Evolutionary conservation across 2,113 vertebrate species (phyloP).

Genomic region (Taxidea taxus): DNA sequence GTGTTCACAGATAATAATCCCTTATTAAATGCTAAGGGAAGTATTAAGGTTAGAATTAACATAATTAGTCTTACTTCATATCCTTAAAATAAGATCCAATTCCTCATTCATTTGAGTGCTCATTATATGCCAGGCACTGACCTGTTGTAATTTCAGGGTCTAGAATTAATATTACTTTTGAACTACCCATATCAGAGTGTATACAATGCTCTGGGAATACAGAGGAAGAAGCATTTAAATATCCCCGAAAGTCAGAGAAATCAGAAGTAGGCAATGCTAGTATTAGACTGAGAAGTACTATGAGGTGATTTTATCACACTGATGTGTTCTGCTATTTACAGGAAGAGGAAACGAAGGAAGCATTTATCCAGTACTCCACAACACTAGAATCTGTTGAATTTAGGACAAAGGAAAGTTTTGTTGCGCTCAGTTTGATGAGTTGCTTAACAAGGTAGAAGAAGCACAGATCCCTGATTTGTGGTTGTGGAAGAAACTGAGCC

Average conservation of each 20-base stretch:
- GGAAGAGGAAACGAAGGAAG: background rate
- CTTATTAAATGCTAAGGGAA: background rate
- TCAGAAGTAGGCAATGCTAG: background rate
- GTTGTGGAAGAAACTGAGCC: background rate
- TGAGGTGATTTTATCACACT: background rate
- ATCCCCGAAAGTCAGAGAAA: background rate
- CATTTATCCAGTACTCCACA: background rate
- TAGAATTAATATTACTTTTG: background rate
- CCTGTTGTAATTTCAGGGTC: background rate
- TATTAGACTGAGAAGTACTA: background rate
- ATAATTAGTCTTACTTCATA: slow-evolving; percentile 5
- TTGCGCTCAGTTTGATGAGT: background rate
- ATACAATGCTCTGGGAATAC: background rate
- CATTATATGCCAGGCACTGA: background rate
- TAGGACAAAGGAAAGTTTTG: background rate
- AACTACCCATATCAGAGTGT: background rate
- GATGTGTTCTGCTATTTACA: background rate
- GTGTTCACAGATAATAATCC: slow-evolving; percentile 2
- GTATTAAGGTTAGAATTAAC: slow-evolving; percentile 5
- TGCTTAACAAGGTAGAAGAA: background rate
- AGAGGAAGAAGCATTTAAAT: background rate
- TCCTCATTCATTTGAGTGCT: background rate
- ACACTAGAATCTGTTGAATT: background rate
- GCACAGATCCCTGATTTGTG: background rate
- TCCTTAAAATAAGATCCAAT: slow-evolving; percentile 7